Evolutionary conservation across 2,888 invertebrate genomes (phyloP), one percentile per base, ranked within the genome.

Genomic region (Monopis laevigella): DNA sequence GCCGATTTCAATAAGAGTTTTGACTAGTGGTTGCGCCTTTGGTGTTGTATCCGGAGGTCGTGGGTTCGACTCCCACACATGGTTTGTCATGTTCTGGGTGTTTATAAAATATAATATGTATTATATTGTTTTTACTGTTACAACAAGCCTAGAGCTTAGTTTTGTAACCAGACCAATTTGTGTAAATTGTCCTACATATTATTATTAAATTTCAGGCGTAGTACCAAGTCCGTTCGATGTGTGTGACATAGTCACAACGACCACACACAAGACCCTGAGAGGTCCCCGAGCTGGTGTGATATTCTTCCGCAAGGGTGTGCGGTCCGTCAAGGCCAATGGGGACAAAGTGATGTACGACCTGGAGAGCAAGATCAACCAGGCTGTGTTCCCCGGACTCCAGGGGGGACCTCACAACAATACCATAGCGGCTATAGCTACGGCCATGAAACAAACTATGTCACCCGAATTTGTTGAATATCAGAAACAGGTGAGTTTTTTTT

Each of bases 401-500:
- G 98, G 98, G 29, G 98, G 98, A 0, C 98, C 98, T 0, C 98
- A 98, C 63, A 96, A 98, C 61, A 90, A 98, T 65, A 88, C 95
- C n/a, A 97, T 99, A 50, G 96, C 94, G 3, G 98, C 87, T 47
- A 91, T 98, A 49, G 97, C 97, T 11, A 96, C 96, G 0, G 88
- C 96, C n/a, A 88, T 98, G 86, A 90, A 90, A 55, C 95, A 96
- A 71, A 92, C 92, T 0, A 84, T 85, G 46, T 83, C 88, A 0
- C 85, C 88, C 0, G 92, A 93, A 60, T 98, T 96, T 61, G 84
- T 86, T 38, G 75, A 81, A 2, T 98, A 98, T 63, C 96, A 96
- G 62, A 81, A 86, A 56, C 96, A 97, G 83, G 86, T 84, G 45
- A 29, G 45, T 50, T 19, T 21, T 29, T 18, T 28, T 28, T 28